These are phyloP conservation scores for Lasioglossum marginatum DNA, from an alignment of 2,888 invertebrate species.

Conservation along the genomic window DNA sequence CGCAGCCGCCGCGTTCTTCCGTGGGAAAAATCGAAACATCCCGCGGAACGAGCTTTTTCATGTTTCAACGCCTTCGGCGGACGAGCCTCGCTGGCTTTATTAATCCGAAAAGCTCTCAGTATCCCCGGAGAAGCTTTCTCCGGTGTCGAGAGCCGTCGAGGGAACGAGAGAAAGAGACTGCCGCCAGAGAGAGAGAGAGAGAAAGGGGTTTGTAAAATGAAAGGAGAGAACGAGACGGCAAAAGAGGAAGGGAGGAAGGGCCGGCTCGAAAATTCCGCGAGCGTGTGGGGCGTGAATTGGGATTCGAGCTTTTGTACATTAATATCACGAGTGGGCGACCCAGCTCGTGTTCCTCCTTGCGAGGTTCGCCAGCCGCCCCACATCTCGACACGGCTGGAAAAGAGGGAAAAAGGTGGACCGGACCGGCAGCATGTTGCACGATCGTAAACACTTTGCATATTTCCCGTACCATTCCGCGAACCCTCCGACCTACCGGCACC, in stretches of 20 bases:
- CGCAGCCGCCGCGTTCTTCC: constrained; percentile 27
- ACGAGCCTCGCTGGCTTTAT: constrained; percentile 59
- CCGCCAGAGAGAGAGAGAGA: background rate
- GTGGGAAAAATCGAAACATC: constrained; percentile 54
- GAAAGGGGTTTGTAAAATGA: background rate
- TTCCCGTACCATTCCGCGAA: constrained; percentile 74
- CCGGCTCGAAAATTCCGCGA: constrained; percentile 59
- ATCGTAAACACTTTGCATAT: constrained; percentile 83
- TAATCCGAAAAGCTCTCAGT: constrained; percentile 66
- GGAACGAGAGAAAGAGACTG: constrained; percentile 3
- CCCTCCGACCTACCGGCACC: constrained; percentile 67
- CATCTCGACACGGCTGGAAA: constrained; percentile 34
- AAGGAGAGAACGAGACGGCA: background rate
- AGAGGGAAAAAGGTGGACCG: constrained; percentile 62
- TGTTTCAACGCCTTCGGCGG: constrained; percentile 57
- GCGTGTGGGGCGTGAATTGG: constrained; percentile 61
- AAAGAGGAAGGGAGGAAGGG: background rate
- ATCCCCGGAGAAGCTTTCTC: constrained; percentile 49
- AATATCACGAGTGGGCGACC: constrained; percentile 67
- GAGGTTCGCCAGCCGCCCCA: constrained; percentile 41
- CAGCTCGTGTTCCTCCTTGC: constrained; percentile 60
- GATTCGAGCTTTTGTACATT: constrained; percentile 69
- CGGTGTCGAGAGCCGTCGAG: constrained; percentile 37
- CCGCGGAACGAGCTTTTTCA: constrained; percentile 55
- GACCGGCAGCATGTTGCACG: constrained; percentile 81